Evolutionary conservation across 2,113 vertebrate genomes (phyloP).

Genomic region (Pygoscelis adeliae): DNA sequence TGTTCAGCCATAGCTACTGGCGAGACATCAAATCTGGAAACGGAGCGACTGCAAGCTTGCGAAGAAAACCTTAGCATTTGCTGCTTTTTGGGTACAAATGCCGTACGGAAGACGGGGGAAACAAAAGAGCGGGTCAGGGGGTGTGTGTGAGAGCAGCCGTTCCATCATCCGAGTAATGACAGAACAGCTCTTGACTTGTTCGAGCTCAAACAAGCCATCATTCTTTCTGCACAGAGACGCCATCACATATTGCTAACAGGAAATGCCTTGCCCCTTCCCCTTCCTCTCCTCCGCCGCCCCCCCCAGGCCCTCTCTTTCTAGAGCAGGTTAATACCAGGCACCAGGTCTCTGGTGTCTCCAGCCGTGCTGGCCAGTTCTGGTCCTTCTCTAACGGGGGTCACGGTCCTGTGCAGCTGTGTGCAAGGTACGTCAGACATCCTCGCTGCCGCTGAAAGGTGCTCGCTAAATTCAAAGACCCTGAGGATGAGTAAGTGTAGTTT

Average conservation of each 20-base stretch:
- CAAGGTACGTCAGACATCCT: neutral
- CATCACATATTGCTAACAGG: fast-evolving
- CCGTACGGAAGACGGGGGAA: fast-evolving
- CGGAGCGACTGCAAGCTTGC: fast-evolving
- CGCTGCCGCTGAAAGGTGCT: neutral
- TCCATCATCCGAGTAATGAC: fast-evolving
- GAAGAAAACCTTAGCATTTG: fast-evolving
- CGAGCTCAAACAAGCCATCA: neutral
- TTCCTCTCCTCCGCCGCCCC: fast-evolving
- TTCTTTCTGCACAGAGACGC: neutral
- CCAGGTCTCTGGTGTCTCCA: fast-evolving
- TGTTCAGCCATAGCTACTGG: neutral
- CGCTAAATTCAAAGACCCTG: neutral
- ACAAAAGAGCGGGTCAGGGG: fast-evolving
- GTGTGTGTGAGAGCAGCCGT: neutral
- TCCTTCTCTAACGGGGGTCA: too few species aligned
- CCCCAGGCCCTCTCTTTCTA: fast-evolving
- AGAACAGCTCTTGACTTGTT: neutral
- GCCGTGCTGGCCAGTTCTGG: neutral
- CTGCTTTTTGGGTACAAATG: neutral
- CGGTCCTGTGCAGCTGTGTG: neutral
- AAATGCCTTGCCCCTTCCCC: neutral
- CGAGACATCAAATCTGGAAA: fast-evolving
- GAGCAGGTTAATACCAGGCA: too few species aligned
- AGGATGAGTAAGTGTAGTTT: fast-evolving